Percentiles rank a stretch among this genome's conserved stretches.
Conservation (phyloP, 35 echinoderm and acorn worm genomes). For the Ophioderma brevispina region DNA sequence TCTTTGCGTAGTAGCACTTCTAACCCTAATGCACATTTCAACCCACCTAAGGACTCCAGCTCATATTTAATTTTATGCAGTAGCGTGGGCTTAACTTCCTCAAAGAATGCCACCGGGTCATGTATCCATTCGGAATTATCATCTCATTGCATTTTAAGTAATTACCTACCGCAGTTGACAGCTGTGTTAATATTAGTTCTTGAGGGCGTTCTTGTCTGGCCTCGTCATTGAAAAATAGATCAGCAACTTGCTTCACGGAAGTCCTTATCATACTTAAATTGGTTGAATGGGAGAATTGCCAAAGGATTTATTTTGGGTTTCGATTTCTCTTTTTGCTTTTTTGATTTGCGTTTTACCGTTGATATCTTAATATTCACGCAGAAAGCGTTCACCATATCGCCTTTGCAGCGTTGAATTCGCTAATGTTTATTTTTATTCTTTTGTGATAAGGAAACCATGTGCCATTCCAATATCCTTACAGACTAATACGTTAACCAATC, state of each 20-base stretch:
- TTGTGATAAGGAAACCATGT: neutral
- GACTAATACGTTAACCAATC: neutral
- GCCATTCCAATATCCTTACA: neutral
- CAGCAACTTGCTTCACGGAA: neutral
- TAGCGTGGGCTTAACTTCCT: neutral
- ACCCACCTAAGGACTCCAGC: neutral
- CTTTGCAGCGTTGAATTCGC: neutral
- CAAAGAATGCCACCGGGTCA: neutral
- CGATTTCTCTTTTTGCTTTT: neutral
- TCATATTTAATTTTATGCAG: neutral
- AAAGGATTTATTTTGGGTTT: neutral
- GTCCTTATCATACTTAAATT: constrained; percentile 3
- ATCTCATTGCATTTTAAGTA: neutral
- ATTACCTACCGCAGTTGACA: neutral
- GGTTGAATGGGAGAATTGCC: neutral
- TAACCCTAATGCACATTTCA: neutral
- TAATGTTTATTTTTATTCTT: constrained; percentile 9
- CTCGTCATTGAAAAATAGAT: neutral
- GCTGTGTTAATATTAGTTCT: neutral
- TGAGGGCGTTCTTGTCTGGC: neutral
- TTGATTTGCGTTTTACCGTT: neutral
- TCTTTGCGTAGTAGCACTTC: neutral
- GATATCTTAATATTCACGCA: neutral
- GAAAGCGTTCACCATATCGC: neutral
- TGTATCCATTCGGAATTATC: neutral